These are phyloP conservation scores for Drosophila cognata DNA, from an alignment of 2,888 invertebrate genomes.

Conservation along the genomic window DNA sequence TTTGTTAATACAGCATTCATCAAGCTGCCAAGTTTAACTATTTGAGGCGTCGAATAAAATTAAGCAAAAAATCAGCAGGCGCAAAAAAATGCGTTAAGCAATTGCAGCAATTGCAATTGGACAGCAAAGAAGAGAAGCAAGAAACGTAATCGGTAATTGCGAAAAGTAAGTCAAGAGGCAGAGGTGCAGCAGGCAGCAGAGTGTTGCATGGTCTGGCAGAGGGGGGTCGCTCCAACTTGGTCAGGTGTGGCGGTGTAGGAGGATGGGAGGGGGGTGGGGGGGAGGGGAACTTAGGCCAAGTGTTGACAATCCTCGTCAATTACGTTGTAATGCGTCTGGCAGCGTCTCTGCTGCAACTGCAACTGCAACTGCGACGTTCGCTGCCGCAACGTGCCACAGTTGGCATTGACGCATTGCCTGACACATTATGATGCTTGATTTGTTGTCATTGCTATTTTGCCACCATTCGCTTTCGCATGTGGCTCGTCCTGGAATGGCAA, in stretches of 20 bases:
- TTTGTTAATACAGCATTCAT: constrained; percentile 3
- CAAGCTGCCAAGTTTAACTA: constrained; percentile 5
- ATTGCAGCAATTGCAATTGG: constrained; percentile 59
- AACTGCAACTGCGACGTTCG: background rate
- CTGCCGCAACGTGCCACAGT: constrained; percentile 39
- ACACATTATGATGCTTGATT: constrained; percentile 80
- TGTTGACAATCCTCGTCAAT: constrained; percentile 83
- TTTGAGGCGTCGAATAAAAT: constrained; percentile 14
- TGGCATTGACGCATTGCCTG: constrained; percentile 80
- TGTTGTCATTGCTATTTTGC: constrained; percentile 79
- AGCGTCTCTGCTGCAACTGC: constrained; percentile 8
- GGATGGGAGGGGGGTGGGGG: background rate
- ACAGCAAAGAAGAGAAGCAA: constrained; percentile 2
- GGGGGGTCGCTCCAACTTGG: constrained; percentile 3
- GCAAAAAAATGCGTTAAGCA: constrained; percentile 53
- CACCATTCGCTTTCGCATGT: constrained; percentile 59
- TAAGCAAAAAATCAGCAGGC: constrained; percentile 50
- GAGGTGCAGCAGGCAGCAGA: background rate
- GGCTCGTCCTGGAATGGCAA: constrained; percentile 62
- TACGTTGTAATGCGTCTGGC: constrained; percentile 79
- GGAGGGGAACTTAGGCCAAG: constrained; percentile 49
- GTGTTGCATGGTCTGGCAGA: constrained; percentile 20
- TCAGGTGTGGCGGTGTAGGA: background rate
- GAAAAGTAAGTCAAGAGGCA: constrained; percentile 52
- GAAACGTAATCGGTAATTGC: constrained; percentile 67